These are phyloP conservation scores for Calyptommatus sinebrachiatus DNA, from an alignment of 2,113 vertebrate genomes.

Conservation along the genomic window DNA sequence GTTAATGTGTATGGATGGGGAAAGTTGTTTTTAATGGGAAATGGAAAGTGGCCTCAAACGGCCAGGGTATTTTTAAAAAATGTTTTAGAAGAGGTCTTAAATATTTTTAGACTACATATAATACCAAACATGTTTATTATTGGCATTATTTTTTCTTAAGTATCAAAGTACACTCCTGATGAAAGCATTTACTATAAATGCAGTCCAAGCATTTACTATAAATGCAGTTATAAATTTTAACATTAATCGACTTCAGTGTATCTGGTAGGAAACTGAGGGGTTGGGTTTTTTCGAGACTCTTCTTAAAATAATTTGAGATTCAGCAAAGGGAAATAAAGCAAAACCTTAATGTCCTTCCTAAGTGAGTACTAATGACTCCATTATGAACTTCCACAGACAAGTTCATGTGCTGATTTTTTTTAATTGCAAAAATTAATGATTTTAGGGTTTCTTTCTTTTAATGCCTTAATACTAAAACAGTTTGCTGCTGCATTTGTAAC, in stretches of 20 bases:
- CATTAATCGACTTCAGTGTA: neutral
- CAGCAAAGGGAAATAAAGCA: neutral
- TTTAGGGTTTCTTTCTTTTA: slow-evolving; percentile 12
- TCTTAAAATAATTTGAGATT: neutral
- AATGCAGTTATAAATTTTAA: neutral
- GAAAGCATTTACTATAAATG: too few species aligned
- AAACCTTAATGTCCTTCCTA: slow-evolving; percentile 9
- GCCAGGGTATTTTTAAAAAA: too few species aligned
- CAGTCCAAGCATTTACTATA: too few species aligned
- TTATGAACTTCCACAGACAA: slow-evolving; percentile 4
- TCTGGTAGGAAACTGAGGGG: too few species aligned
- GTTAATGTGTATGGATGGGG: too few species aligned
- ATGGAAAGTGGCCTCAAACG: too few species aligned
- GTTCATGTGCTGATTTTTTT: slow-evolving; percentile 10
- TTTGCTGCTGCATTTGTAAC: slow-evolving; percentile 9
- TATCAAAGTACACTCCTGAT: too few species aligned
- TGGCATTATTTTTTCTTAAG: too few species aligned
- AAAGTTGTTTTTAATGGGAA: too few species aligned
- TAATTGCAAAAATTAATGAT: slow-evolving; percentile 1
- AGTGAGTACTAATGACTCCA: neutral
- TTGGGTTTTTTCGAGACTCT: neutral
- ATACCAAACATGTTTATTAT: too few species aligned
- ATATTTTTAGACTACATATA: too few species aligned
- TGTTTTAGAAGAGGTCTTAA: too few species aligned
- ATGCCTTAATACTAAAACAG: slow-evolving; percentile 19